phyloP scores from a whole-genome alignment of 2,888 invertebrate genomes.

The Alentia gelatinosa region DNA sequence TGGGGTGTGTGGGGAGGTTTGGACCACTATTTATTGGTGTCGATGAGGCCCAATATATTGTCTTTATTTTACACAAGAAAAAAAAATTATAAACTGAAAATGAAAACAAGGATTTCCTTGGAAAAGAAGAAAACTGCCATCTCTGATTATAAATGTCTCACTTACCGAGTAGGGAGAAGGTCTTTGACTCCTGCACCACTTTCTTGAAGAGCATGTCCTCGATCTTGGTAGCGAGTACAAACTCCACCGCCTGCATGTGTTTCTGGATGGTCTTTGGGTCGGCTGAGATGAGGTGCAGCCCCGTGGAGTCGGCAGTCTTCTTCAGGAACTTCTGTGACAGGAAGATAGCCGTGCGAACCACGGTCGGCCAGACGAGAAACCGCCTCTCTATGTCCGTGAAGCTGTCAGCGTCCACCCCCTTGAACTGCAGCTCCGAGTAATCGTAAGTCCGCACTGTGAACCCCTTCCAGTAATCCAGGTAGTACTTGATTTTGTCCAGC shows the following conservation, averaged over 20 bases:
- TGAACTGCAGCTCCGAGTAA: constrained; percentile 61
- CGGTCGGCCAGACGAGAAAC: constrained; percentile 64
- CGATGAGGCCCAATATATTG: no score
- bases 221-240: constrained; percentile 64
- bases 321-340: constrained; percentile 64
- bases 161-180: constrained; percentile 43
- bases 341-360: constrained; percentile 61
- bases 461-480: constrained; percentile 66
- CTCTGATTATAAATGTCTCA: background rate
- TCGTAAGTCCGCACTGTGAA: constrained; percentile 63
- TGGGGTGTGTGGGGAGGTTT: no score
- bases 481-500: constrained; percentile 63
- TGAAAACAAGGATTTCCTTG: no score
- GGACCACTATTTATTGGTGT: no score
- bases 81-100: no score
- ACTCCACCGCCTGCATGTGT: constrained; percentile 66
- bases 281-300: constrained; percentile 47
- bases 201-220: constrained; percentile 62
- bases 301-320: constrained; percentile 62
- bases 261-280: constrained; percentile 60
- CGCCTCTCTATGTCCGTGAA: constrained; percentile 62
- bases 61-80: no score
- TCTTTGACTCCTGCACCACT: constrained; percentile 56
- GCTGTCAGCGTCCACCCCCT: constrained; percentile 58
- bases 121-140: no score